A percentile compares a stretch with the other conserved stretches of the same genome.
These are phyloP conservation scores for Drosophila neutralis DNA, from an alignment of 2,888 invertebrate genomes.

Conservation along the genomic window DNA sequence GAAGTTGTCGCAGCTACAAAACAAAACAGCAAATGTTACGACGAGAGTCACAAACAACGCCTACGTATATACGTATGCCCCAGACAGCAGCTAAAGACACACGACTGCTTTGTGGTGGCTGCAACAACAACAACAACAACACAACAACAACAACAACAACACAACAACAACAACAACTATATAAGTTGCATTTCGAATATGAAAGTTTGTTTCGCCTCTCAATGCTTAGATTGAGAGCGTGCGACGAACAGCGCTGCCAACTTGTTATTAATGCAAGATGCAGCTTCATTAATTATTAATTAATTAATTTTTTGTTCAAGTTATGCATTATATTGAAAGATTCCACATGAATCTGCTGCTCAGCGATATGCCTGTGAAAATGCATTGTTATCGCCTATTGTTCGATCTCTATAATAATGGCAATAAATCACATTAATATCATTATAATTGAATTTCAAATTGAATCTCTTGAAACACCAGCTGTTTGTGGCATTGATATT, in stretches of 20 bases:
- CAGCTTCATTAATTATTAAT: constrained; percentile 13
- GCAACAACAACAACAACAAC: constrained; percentile 6
- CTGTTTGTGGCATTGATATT: not conserved
- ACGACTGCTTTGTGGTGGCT: constrained; percentile 13
- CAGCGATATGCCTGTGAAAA: not conserved
- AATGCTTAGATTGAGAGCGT: constrained; percentile 30
- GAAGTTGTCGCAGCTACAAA: constrained; percentile 41
- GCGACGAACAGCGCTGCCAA: constrained; percentile 34
- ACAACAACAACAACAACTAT: constrained; percentile 22
- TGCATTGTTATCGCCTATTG: not conserved
- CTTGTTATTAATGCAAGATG: constrained; percentile 17
- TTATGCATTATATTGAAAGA: not conserved
- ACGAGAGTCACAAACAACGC: constrained; percentile 56
- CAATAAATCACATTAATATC: not conserved
- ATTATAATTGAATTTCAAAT: not conserved
- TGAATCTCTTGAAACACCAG: not conserved
- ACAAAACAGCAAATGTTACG: constrained; percentile 35
- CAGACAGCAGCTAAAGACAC: constrained; percentile 45
- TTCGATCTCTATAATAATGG: not conserved
- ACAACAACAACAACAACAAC: constrained; percentile 21
- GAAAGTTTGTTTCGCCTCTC: constrained; percentile 44
- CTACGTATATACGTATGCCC: constrained; percentile 34
- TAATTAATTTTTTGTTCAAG: not conserved
- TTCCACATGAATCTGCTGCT: not conserved
- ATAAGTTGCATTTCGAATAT: constrained; percentile 56